Evolutionary conservation across 2,888 invertebrate genomes (phyloP).

Genomic region (Heliconius ethilla): DNA sequence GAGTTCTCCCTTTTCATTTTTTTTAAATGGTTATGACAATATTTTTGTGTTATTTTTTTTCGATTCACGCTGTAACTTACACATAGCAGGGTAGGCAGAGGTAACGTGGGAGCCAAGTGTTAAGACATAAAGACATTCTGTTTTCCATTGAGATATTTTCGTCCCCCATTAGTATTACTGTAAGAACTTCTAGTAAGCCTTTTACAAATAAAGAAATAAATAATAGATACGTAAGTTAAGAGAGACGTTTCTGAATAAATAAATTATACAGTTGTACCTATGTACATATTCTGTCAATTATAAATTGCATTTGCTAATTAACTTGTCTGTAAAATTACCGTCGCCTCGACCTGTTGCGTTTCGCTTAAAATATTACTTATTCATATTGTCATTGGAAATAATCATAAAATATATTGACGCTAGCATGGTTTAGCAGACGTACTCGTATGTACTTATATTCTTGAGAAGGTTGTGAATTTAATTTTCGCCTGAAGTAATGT

Average conservation of each 20-base stretch:
- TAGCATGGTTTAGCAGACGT: neutral
- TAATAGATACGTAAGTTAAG: neutral
- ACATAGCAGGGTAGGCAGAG: no score
- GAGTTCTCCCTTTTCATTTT: neutral
- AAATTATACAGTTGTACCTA: neutral
- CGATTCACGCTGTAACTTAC: no score
- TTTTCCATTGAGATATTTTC: neutral
- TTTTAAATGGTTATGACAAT: no score
- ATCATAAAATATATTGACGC: neutral
- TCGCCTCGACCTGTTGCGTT: conserved; percentile 4
- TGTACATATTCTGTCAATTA: neutral
- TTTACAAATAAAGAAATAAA: no score
- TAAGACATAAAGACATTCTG: neutral
- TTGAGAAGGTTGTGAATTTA: no score
- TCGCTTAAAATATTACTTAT: neutral
- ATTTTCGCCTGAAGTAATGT: no score
- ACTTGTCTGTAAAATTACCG: neutral
- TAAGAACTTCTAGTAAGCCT: no score
- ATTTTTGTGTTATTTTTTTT: no score
- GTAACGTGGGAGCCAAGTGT: neutral
- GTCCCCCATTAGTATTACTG: no score
- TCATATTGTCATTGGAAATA: neutral
- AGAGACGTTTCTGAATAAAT: neutral
- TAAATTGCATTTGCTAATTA: conserved; percentile 11
- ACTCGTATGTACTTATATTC: no score